Conservation (phyloP, 2,888 invertebrate genomes). For the Meliscaeva auricollis region DNA sequence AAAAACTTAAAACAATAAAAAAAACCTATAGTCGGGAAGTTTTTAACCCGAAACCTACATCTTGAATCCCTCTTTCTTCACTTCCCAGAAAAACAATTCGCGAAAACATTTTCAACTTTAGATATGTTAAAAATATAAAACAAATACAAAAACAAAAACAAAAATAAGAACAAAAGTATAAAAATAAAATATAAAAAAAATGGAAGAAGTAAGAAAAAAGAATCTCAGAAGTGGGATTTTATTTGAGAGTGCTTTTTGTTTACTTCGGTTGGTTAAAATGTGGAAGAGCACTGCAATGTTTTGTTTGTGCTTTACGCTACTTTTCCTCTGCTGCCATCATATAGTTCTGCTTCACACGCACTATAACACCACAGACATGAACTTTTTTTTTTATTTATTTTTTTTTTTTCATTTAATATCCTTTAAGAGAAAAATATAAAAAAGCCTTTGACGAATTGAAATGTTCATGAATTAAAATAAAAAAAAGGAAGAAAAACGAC, state of each 20-base stretch:
- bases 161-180: neutral
- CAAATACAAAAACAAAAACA: constrained; percentile 9
- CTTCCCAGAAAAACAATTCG: constrained; percentile 42
- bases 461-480: constrained; percentile 18
- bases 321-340: constrained; percentile 12
- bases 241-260: constrained; percentile 66
- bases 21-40: constrained; percentile 5
- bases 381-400: constrained; percentile 13
- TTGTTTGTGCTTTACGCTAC: constrained; percentile 33
- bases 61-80: constrained; percentile 27
- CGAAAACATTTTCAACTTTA: constrained; percentile 58
- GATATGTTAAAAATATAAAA: too few species aligned
- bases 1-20: constrained; percentile 12
- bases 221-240: constrained; percentile 51
- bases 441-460: constrained; percentile 36
- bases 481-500: constrained; percentile 20
- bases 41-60: constrained; percentile 62
- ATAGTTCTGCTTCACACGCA: constrained; percentile 59
- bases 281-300: constrained; percentile 17
- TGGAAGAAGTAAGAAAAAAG: constrained; percentile 7
- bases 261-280: constrained; percentile 44
- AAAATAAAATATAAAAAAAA: constrained; percentile 24
- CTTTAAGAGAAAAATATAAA: constrained; percentile 39
- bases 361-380: constrained; percentile 47
- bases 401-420: too few species aligned